phyloP scores from a whole-genome alignment of 2,113 vertebrate genomes.

The Gallinago jamesoni region DNA sequence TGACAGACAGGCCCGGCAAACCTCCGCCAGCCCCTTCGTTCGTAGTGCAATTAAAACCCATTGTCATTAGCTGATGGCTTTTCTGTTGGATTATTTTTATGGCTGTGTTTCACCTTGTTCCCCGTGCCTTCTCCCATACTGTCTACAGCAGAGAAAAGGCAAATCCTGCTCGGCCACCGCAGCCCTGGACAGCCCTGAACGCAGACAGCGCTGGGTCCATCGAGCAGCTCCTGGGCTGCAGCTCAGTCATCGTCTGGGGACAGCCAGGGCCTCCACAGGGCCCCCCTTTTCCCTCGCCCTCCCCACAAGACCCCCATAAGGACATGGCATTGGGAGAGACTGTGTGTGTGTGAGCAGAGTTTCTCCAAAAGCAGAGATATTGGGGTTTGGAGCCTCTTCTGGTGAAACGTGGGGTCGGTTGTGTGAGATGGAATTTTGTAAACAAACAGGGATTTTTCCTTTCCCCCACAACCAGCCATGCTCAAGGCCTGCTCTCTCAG shows the following conservation, averaged over 20 bases:
- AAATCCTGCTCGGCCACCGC: not conserved
- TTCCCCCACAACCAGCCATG: fast-evolving
- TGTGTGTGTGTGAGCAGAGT: fast-evolving
- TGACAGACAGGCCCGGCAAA: not conserved
- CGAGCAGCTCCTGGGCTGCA: not conserved
- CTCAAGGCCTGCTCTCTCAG: not conserved
- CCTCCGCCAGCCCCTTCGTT: not conserved
- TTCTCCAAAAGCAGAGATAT: not conserved
- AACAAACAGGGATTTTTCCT: not conserved
- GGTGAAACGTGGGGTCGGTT: fast-evolving
- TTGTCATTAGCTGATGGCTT: not conserved
- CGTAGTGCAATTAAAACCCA: not conserved
- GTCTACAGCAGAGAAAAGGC: not conserved
- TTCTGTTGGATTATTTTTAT: not conserved
- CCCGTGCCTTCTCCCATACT: not conserved
- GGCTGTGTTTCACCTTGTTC: not conserved
- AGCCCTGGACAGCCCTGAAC: not conserved
- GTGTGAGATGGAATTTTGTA: not conserved
- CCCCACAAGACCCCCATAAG: fast-evolving
- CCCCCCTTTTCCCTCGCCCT: not conserved
- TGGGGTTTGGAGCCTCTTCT: not conserved
- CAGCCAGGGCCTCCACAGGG: not conserved
- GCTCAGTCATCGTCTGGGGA: fast-evolving
- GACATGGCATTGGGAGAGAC: not conserved
- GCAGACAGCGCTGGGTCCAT: fast-evolving